These are phyloP conservation scores for Dasypogon diadema DNA, from an alignment of 2,888 invertebrate species.

Conservation along the genomic window DNA sequence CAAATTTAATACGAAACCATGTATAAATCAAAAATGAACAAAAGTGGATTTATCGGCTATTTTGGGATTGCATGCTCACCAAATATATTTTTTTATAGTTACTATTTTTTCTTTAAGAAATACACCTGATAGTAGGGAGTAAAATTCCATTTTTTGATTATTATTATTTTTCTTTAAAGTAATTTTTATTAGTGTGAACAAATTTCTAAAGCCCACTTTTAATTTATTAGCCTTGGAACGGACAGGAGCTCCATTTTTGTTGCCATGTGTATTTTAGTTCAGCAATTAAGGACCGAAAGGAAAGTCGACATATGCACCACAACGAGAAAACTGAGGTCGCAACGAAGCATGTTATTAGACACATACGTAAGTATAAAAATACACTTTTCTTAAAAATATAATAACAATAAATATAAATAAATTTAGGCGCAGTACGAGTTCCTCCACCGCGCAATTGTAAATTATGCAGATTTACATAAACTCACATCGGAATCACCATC, in stretches of 20 bases:
- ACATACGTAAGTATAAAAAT: slow-evolving; percentile 69
- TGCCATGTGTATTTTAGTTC: slow-evolving; percentile 86
- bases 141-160: no score
- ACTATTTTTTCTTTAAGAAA: no score
- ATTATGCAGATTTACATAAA: slow-evolving; percentile 89
- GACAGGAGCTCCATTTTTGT: slow-evolving; percentile 92
- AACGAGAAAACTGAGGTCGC: slow-evolving; percentile 85
- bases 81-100: no score
- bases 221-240: slow-evolving; percentile 83
- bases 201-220: no score
- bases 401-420: slow-evolving; percentile 58
- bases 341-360: slow-evolving; percentile 86
- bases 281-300: slow-evolving; percentile 85
- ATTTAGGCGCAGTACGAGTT: slow-evolving; percentile 92
- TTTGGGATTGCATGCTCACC: no score
- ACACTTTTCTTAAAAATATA: background rate
- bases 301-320: slow-evolving; percentile 89
- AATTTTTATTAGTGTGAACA: no score
- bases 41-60: no score
- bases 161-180: no score
- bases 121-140: no score
- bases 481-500: slow-evolving; percentile 68
- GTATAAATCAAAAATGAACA: no score
- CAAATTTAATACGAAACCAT: no score
- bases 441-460: slow-evolving; percentile 90